Evolutionary conservation across 1,140 invertebrate genomes (phyloP).

Genomic region (Eciton burchellii): DNA sequence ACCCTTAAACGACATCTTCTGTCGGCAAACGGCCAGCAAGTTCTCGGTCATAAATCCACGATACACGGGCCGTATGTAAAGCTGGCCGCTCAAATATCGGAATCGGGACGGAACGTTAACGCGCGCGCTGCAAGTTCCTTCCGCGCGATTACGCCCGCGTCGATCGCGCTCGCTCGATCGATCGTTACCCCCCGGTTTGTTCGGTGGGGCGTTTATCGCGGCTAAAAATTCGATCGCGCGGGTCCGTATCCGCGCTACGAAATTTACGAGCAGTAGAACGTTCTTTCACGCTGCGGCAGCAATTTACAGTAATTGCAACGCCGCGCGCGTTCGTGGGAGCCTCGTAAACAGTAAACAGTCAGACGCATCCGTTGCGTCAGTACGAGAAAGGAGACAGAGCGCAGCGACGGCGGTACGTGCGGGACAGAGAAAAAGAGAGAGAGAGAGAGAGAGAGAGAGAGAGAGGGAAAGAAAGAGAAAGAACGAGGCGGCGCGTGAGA

Average conservation of each 20-base stretch:
- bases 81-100: slow-evolving; percentile 35
- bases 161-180: background rate
- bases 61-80: slow-evolving; percentile 22
- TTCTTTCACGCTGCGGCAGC: slow-evolving; percentile 42
- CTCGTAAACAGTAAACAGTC: slow-evolving; percentile 61
- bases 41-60: slow-evolving; percentile 41
- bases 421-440: slow-evolving; percentile 11
- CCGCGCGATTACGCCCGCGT: slow-evolving; percentile 46
- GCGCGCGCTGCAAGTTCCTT: slow-evolving; percentile 42
- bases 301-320: slow-evolving; percentile 65
- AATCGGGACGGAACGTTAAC: slow-evolving; percentile 34
- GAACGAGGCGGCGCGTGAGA: too few relatives aligned
- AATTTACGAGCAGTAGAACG: slow-evolving; percentile 42
- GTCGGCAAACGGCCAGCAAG: slow-evolving; percentile 22
- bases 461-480: too few relatives aligned
- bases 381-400: background rate
- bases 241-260: slow-evolving; percentile 1
- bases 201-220: slow-evolving; percentile 44
- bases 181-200: background rate
- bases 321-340: slow-evolving; percentile 23
- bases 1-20: background rate
- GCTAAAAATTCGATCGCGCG: slow-evolving; percentile 49
- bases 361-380: background rate
- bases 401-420: background rate
- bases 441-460: too few relatives aligned